Base-by-base conservation (phyloP, 2,113 vertebrate species). In the Dipodomys stephensi region DNA sequence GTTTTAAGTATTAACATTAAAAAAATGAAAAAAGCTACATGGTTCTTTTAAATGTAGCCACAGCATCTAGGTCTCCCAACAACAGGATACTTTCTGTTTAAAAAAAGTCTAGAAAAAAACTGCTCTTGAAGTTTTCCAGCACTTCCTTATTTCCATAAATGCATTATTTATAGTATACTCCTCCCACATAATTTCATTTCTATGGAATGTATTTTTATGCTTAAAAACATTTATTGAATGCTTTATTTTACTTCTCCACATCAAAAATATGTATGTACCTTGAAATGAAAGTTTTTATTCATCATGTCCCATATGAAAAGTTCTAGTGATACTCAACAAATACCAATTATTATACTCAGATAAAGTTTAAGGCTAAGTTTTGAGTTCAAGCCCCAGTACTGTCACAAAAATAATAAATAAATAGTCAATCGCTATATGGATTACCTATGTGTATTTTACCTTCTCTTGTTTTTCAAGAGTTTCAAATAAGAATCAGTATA, bases 161-260 rank as follows among this genome's bases (percentile, higher is more conserved):
- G n/a, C 32, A 81, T 92, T 89, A 62, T 90, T 84, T 93, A 93
- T 92, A 92, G 77, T 93, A 65, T 80, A 79, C 49, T 89, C 23
- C 19, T 57, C 19, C 44, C 81, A 65, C 30, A 35, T 78, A 57
- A 93, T 64, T 73, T 92, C 15, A 83, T 49, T 46, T 46, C 18
- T 89, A 39, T 62, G 35, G 53, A 76, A 93, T 76, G 11, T 64
- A 86, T 82, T 88, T 82, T 90, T 69, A 78, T 74, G 19, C 74
- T 83, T 84, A 64, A 81, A 80, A 62, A 49, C 67, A 81, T 81
- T 78, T 80, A 92, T 28, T 78, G 74, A 90, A 87, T 16, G 57
- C 16, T 87, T 79, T 22, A 67, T 76, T 96, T 92, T 83, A 83
- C 57, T 77, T 87, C 28, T 83, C 57, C 80, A 32, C 32, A 82